These are phyloP conservation scores for Stichodactyla helianthus DNA, from an alignment of 64 coral and sea anemone genomes.

Conservation along the genomic window DNA sequence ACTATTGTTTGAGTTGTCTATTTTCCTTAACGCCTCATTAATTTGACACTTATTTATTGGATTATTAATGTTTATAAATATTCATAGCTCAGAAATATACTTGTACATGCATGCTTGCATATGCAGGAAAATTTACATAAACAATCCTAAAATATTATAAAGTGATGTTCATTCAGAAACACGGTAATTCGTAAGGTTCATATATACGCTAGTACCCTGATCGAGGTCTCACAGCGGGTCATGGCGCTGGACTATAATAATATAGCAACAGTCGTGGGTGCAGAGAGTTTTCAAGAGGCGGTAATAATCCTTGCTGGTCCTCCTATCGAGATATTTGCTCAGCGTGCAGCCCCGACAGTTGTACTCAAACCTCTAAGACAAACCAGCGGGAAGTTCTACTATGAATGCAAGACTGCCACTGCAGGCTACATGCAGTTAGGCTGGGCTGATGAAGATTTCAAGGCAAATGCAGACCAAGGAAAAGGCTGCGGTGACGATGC, in stretches of 20 bases:
- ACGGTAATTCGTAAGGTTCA: background rate
- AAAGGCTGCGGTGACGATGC: slow-evolving; percentile 66
- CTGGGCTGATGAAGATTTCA: slow-evolving; percentile 61
- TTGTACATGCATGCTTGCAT: background rate
- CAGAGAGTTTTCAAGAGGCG: slow-evolving; percentile 44
- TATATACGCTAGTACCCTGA: background rate
- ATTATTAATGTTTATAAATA: no score
- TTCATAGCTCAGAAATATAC: background rate
- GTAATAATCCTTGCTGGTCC: slow-evolving; percentile 56
- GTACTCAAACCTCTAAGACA: slow-evolving; percentile 65
- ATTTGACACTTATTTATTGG: no score
- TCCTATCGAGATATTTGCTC: slow-evolving; percentile 69
- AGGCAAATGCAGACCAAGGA: slow-evolving; percentile 43
- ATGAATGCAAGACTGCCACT: slow-evolving; percentile 61
- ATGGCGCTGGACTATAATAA: slow-evolving; percentile 60
- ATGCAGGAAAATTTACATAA: background rate
- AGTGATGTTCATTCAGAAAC: no score
- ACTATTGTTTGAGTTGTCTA: no score
- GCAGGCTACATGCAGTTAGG: slow-evolving; percentile 72
- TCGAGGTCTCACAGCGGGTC: background rate
- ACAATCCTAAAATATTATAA: background rate
- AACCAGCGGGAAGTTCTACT: slow-evolving; percentile 56
- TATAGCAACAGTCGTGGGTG: slow-evolving; percentile 43
- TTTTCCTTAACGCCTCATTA: no score
- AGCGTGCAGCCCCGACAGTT: slow-evolving; percentile 61